Conservation (phyloP, 2,888 invertebrate genomes). For the Cancer borealis region DNA sequence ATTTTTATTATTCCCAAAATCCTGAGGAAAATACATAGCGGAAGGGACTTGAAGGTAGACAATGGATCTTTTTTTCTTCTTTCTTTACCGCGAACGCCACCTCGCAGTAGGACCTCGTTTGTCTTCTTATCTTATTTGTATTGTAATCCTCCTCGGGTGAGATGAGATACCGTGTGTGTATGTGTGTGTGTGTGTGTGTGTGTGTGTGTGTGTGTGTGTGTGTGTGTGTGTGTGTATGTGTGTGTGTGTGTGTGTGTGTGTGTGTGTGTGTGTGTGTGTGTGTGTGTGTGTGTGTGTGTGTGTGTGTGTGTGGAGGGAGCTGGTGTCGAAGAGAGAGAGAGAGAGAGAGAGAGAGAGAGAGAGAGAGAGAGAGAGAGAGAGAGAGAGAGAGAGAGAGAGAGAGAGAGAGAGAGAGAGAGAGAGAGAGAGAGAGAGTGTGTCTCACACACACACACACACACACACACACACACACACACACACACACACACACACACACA, state of each 20-base stretch:
- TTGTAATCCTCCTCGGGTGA: background rate
- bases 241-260: no score
- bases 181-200: background rate
- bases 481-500: background rate
- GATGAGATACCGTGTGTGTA: background rate
- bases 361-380: background rate
- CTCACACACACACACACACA: no score
- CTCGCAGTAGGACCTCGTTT: background rate
- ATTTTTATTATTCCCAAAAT: background rate
- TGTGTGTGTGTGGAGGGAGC: no score
- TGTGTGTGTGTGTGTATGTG: background rate
- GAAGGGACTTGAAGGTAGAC: background rate
- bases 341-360: background rate
- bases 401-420: slow-evolving; percentile 6
- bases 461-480: no score
- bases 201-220: no score
- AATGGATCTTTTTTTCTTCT: background rate
- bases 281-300: no score
- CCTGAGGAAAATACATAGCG: background rate
- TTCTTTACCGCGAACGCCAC: background rate
- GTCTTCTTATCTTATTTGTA: slow-evolving; percentile 6
- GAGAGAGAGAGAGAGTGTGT: background rate
- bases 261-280: background rate
- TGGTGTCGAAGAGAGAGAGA: background rate
- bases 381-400: slow-evolving; percentile 11